A percentile compares a stretch with the other conserved stretches of the same genome.
These are phyloP conservation scores for Gouania willdenowi DNA, from an alignment of 2,797 vertebrate species.

Conservation along the genomic window DNA sequence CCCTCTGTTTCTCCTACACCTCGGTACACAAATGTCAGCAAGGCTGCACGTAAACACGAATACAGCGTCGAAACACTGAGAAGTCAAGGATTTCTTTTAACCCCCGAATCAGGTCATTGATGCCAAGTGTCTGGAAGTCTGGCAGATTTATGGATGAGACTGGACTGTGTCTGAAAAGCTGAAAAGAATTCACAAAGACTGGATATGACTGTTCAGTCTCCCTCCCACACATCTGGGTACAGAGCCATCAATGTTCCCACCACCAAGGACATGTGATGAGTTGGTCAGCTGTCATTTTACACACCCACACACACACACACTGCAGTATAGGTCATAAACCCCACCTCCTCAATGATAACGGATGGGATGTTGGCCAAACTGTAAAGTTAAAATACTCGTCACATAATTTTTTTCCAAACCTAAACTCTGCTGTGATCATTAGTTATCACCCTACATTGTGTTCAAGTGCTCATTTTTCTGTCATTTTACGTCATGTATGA, in stretches of 20 bases:
- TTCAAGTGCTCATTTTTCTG: no score
- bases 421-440: no score
- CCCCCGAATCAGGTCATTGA: constrained; percentile 17
- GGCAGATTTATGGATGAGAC: constrained; percentile 45
- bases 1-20: constrained; percentile 19
- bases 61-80: neutral
- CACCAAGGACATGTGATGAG: constrained; percentile 40
- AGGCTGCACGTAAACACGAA: neutral
- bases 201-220: constrained; percentile 40
- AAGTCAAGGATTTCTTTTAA: constrained; percentile 3
- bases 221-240: constrained; percentile 68
- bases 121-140: constrained; percentile 43
- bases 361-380: no score
- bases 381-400: no score
- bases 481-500: no score
- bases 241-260: constrained; percentile 53
- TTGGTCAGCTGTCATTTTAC: constrained; percentile 16
- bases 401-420: no score
- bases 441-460: no score
- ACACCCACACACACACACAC: neutral
- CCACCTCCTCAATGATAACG: no score
- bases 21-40: neutral
- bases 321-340: no score
- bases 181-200: constrained; percentile 37
- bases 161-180: constrained; percentile 31